phyloP scores from a whole-genome alignment of 2,888 invertebrate species.

The Nomada hirtipes region DNA sequence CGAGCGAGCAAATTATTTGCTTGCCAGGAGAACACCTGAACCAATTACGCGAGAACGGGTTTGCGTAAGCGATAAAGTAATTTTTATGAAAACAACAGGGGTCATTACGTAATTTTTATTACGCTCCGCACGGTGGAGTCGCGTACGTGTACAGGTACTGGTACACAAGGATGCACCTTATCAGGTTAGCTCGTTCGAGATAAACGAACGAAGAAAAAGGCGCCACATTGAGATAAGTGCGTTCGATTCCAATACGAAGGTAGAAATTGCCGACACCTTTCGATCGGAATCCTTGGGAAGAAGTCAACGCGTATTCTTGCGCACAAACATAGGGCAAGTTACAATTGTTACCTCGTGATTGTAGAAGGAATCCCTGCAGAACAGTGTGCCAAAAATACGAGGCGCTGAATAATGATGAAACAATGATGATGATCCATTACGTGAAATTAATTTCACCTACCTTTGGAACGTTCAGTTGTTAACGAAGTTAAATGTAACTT shows the following conservation, averaged over 20 bases:
- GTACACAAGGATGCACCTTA: slow-evolving; percentile 44
- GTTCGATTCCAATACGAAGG: background rate
- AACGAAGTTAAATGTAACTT: too few species aligned
- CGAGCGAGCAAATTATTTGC: slow-evolving; percentile 26
- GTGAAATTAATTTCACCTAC: background rate
- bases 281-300: background rate
- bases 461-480: too few species aligned
- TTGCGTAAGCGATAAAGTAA: slow-evolving; percentile 27
- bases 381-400: too few species aligned
- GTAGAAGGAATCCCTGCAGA: background rate
- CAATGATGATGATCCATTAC: background rate
- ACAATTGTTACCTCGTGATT: background rate
- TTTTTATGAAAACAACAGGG: slow-evolving; percentile 31
- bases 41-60: slow-evolving; percentile 24
- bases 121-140: slow-evolving; percentile 4
- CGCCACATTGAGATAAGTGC: slow-evolving; percentile 29
- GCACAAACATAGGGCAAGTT: background rate
- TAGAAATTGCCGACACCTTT: background rate
- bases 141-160: slow-evolving; percentile 9
- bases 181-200: slow-evolving; percentile 22
- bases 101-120: slow-evolving; percentile 42
- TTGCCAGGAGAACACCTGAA: slow-evolving; percentile 16
- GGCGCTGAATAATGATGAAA: too few species aligned
- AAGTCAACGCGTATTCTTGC: background rate
- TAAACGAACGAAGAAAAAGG: slow-evolving; percentile 29